Base-by-base conservation (phyloP, 2,113 vertebrate species). In the Noturus placidus region DNA sequence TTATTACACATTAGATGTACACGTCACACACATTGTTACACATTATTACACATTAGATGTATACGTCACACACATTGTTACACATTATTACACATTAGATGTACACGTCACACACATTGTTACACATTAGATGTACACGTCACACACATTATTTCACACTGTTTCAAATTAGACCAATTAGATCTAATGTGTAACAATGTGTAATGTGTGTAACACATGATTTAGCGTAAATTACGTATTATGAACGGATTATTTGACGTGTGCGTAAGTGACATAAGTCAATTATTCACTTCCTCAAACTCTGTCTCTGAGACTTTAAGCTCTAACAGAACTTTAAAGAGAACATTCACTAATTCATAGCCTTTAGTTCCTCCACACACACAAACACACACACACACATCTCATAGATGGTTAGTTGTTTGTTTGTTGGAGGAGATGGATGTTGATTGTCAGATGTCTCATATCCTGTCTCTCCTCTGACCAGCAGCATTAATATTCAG, bases 401-500 rank as follows among this genome's bases (percentile, higher is more conserved):
- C n/a, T n/a, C n/a, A n/a, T n/a, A n/a, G n/a, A n/a, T n/a, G 35
- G 35, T 38, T 38, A 27, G 35, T 15, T 88, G 42, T 70, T 76
- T 90, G 87, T 91, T 89, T 91, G 91, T 88, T 85, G 89, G 63
- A 74, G 38, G 86, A 91, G 86, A 91, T 91, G 87, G 86, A 92
- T 92, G 90, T 74, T 86, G 90, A 91, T 87, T 85, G 70, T 77
- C 83, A 35, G 67, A 67, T 86, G 63, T 22, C 81, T 90, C 88
- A 91, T 91, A 87, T 91, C 86, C 63, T 82, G 30, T 89, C 80
- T 90, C 90, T n/a, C 25, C 52, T 83, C 59, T 82, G 85, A 88
- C 89, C 90, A 90, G 54, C 78, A 35, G 81, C 90, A 96, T 96
- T 94, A 95, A 96, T 96, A 95, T 96, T 93, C 90, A 92, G 88